phyloP scores from a whole-genome alignment of 2,113 vertebrate genomes.

The Peromyscus maniculatus region DNA sequence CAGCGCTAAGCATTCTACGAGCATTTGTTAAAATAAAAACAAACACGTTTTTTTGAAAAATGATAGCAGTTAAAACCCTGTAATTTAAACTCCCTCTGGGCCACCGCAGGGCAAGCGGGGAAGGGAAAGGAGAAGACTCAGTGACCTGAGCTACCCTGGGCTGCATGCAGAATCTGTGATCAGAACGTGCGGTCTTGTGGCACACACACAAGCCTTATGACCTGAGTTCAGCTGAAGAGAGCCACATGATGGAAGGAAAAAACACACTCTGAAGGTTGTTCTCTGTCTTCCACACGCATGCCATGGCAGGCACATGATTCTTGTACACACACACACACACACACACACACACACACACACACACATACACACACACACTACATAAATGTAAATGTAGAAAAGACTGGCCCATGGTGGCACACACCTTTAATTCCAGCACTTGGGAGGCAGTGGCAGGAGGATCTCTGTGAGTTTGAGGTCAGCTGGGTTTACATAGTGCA shows the following conservation, averaged over 20 bases:
- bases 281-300: neutral
- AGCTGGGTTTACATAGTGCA: neutral
- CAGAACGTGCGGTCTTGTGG: neutral
- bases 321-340: neutral
- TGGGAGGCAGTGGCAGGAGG: neutral
- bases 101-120: neutral
- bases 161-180: neutral
- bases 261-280: neutral
- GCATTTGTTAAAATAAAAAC: constrained; percentile 48
- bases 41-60: constrained; percentile 27
- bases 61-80: neutral
- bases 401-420: neutral
- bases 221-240: neutral
- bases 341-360: neutral
- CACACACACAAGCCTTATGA: neutral
- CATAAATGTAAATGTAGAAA: neutral
- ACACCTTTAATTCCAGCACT: neutral
- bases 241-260: neutral
- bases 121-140: neutral
- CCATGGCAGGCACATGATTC: neutral
- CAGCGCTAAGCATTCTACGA: neutral
- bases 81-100: neutral
- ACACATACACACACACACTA: neutral
- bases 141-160: neutral
- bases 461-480: neutral